These are phyloP conservation scores for Pristionchus entomophagus DNA, from an alignment of 2,888 invertebrate species.

Conservation along the genomic window DNA sequence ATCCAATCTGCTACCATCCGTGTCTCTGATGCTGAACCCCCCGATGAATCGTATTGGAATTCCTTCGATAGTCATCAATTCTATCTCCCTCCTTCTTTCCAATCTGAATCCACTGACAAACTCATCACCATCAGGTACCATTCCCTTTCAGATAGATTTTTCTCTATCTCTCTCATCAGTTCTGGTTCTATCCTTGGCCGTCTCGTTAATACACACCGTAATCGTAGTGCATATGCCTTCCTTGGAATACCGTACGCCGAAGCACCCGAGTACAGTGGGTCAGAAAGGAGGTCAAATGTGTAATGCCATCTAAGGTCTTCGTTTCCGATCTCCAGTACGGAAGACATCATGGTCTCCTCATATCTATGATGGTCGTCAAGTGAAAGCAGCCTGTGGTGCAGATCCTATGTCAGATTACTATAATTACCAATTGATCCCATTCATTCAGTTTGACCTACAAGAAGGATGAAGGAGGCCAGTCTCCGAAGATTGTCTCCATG, in stretches of 20 bases:
- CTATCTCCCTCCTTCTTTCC: background rate
- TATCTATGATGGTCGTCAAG: conserved; percentile 34
- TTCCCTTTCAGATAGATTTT: background rate
- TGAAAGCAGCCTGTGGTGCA: conserved; percentile 24
- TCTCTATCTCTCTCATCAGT: background rate
- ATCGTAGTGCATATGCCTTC: conserved; percentile 23
- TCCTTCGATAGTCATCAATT: conserved; percentile 6
- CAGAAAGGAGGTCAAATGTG: background rate
- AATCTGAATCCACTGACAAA: background rate
- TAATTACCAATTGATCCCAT: background rate
- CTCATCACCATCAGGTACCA: background rate
- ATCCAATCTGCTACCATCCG: background rate
- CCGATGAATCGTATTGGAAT: background rate
- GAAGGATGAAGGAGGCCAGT: conserved; percentile 34
- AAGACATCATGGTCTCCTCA: background rate
- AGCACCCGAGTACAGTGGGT: conserved; percentile 31
- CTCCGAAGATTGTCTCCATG: conserved; percentile 39
- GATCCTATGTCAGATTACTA: conserved; percentile 24
- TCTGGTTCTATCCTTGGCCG: background rate
- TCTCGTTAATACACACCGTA: conserved; percentile 11
- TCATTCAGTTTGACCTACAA: conserved; percentile 44
- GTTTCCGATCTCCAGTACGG: background rate
- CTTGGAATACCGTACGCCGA: conserved; percentile 43
- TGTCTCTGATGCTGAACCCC: conserved; percentile 18
- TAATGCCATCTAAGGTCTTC: background rate